Conservation (phyloP, 2,797 vertebrate species). For the Tokudaia muenninki region DNA sequence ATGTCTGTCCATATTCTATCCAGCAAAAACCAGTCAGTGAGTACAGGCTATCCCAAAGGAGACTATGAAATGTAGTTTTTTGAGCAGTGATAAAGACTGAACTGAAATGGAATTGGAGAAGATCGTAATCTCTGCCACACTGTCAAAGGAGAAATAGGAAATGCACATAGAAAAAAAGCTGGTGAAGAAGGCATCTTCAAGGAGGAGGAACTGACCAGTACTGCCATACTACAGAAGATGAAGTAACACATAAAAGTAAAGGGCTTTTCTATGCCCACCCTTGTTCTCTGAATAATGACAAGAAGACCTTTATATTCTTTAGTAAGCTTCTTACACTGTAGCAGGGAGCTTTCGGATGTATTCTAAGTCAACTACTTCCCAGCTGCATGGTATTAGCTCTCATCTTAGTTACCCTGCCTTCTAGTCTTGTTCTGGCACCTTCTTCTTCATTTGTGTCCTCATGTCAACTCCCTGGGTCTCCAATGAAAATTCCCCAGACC, state of each 20-base stretch:
- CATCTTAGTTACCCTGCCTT: not conserved
- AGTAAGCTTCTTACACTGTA: not conserved
- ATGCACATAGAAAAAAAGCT: not conserved
- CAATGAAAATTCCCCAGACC: not conserved
- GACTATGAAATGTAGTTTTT: not conserved
- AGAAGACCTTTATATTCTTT: not conserved
- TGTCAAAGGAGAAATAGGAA: not conserved
- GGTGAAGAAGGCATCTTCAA: not conserved
- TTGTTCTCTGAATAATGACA: not conserved
- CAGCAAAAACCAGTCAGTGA: not conserved
- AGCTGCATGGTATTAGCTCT: not conserved
- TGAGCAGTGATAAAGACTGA: not conserved
- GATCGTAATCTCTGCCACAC: not conserved
- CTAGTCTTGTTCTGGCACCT: not conserved
- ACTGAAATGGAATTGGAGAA: constrained; percentile 21
- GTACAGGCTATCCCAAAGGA: not conserved
- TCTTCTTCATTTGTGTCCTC: not conserved
- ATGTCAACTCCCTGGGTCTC: not conserved
- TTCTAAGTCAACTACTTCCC: not conserved
- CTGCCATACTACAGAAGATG: not conserved
- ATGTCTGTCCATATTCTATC: not conserved
- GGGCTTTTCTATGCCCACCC: not conserved
- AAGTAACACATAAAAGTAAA: not conserved
- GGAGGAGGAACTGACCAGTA: not conserved
- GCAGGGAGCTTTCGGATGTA: not conserved